Conservation (phyloP, 2,113 vertebrate species). For the Xenotilapia longispinis region DNA sequence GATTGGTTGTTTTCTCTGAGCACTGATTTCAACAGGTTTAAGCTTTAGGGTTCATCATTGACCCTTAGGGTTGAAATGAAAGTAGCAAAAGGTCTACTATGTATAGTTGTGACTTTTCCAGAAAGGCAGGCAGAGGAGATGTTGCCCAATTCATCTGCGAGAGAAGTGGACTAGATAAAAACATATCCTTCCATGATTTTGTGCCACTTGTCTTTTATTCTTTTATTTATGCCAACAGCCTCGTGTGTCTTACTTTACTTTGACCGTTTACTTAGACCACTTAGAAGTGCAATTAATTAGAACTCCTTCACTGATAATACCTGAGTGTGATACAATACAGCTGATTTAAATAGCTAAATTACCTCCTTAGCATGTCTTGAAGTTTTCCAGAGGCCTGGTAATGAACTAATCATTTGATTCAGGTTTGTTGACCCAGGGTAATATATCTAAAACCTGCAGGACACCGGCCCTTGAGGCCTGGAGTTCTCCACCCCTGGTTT, state of each 20-base stretch:
- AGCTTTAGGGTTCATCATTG: background rate
- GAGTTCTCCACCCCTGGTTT: background rate
- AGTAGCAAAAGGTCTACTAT: background rate
- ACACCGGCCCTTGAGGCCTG: background rate
- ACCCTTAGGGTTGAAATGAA: background rate
- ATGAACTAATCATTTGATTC: background rate
- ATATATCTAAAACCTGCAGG: background rate
- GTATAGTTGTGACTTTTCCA: background rate
- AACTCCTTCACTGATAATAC: background rate
- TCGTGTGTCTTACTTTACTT: background rate
- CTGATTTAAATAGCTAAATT: background rate
- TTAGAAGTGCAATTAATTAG: background rate
- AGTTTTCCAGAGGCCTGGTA: background rate
- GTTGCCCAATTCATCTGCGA: background rate
- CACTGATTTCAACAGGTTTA: background rate
- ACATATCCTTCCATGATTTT: background rate
- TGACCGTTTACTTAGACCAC: background rate
- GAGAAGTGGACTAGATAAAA: background rate
- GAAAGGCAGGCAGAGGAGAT: background rate
- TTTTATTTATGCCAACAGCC: background rate
- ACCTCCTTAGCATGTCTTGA: background rate
- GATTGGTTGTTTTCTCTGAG: background rate
- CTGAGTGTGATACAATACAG: background rate
- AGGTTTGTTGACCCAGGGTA: background rate
- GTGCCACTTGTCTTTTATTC: background rate